Percentiles rank a stretch among this genome's conserved stretches.
These are phyloP conservation scores for Osmerus mordax DNA, from an alignment of 2,113 vertebrate genomes.

Conservation along the genomic window DNA sequence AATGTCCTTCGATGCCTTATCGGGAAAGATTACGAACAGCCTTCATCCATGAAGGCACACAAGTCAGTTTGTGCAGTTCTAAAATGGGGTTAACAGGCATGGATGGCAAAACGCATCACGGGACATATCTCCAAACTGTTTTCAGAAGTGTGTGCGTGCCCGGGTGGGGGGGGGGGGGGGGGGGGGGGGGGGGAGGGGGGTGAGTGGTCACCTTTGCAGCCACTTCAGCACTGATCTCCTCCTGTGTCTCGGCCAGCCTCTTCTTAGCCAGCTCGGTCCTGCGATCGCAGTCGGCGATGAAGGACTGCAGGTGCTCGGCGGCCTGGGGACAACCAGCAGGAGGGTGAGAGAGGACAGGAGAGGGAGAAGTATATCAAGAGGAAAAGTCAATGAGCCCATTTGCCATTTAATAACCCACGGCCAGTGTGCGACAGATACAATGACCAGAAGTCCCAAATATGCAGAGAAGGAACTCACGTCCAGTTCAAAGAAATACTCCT, in stretches of 20 bases:
- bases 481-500: slow-evolving; percentile 98
- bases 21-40: no score
- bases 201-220: slow-evolving; percentile 84
- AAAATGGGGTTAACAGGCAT: no score
- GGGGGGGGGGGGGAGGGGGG: neutral
- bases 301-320: slow-evolving; percentile 96
- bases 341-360: neutral
- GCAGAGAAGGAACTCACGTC: slow-evolving; percentile 79
- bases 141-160: no score
- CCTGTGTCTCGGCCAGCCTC: slow-evolving; percentile 94
- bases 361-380: neutral
- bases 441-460: no score
- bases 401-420: no score
- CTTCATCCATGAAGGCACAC: no score
- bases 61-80: no score
- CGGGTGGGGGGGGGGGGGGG: no score
- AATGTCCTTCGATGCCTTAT: neutral
- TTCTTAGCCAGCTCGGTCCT: slow-evolving; percentile 98
- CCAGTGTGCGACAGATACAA: no score
- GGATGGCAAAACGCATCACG: no score
- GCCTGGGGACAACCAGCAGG: slow-evolving; percentile 70
- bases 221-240: slow-evolving; percentile 98
- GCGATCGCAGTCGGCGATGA: slow-evolving; percentile 96
- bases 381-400: neutral
- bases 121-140: no score